These are phyloP conservation scores for Alentia gelatinosa DNA, from an alignment of 2,888 invertebrate species.

Conservation along the genomic window DNA sequence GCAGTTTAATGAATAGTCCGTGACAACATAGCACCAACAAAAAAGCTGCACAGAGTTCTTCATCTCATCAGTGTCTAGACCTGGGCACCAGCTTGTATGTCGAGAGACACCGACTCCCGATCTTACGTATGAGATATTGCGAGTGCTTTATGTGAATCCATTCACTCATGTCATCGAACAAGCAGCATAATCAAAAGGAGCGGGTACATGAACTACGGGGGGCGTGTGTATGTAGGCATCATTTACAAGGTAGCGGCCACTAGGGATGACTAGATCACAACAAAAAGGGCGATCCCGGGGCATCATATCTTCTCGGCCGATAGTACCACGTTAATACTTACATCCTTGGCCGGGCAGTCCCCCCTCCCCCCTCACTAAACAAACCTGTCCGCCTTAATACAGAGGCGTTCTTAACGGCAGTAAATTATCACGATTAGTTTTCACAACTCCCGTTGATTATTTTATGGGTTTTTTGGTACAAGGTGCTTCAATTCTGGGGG, in stretches of 20 bases:
- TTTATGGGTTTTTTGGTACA: too few species aligned
- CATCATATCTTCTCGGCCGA: background rate
- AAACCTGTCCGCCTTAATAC: background rate
- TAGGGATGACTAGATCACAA: conserved; percentile 1
- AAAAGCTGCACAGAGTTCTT: conserved; percentile 15
- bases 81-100: too few species aligned
- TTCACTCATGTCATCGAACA: background rate
- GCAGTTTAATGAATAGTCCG: conserved; percentile 4
- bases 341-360: background rate
- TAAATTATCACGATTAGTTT: background rate
- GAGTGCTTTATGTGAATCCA: background rate
- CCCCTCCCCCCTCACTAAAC: background rate
- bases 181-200: background rate
- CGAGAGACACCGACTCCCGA: background rate
- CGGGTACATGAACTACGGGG: background rate
- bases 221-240: background rate
- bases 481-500: too few species aligned
- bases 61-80: background rate
- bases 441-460: background rate
- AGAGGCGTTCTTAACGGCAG: background rate
- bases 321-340: too few species aligned
- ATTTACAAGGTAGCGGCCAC: background rate
- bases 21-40: conserved; percentile 10
- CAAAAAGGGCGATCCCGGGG: background rate
- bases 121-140: background rate